phyloP scores from a whole-genome alignment of 2,113 vertebrate species.

The Lycaon pictus region DNA sequence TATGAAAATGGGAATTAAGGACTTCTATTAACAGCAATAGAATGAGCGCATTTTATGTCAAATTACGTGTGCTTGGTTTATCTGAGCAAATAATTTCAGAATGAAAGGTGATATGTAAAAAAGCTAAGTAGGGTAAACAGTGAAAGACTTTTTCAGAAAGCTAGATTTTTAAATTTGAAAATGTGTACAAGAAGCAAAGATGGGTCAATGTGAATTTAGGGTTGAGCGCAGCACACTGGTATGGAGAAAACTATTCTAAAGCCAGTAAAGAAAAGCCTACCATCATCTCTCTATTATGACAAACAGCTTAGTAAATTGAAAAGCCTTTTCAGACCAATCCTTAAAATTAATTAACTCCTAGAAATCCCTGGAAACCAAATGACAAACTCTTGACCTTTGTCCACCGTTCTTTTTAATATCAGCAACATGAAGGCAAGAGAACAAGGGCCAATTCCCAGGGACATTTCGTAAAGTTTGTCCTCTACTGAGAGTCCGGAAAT shows the following conservation, averaged over 20 bases:
- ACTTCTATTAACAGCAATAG: neutral
- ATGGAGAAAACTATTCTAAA: neutral
- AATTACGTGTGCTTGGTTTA: neutral
- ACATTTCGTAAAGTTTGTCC: neutral
- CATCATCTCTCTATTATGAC: neutral
- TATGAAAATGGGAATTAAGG: neutral
- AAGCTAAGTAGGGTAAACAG: neutral
- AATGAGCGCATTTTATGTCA: neutral
- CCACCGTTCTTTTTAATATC: neutral
- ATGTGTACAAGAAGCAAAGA: constrained; percentile 37
- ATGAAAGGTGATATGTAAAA: neutral
- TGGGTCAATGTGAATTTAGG: neutral
- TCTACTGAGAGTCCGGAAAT: neutral
- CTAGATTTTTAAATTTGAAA: neutral
- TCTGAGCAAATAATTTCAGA: neutral
- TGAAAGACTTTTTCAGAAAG: neutral
- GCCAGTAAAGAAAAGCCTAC: neutral
- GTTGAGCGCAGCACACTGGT: neutral
- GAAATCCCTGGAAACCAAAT: neutral
- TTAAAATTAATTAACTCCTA: constrained; percentile 10
- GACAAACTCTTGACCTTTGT: constrained; percentile 7
- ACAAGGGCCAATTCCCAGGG: neutral
- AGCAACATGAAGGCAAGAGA: neutral
- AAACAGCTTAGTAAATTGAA: constrained; percentile 7
- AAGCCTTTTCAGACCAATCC: neutral